Evolutionary conservation across 2,888 invertebrate species (phyloP).

Genomic region (Lochmaea crataegi): DNA sequence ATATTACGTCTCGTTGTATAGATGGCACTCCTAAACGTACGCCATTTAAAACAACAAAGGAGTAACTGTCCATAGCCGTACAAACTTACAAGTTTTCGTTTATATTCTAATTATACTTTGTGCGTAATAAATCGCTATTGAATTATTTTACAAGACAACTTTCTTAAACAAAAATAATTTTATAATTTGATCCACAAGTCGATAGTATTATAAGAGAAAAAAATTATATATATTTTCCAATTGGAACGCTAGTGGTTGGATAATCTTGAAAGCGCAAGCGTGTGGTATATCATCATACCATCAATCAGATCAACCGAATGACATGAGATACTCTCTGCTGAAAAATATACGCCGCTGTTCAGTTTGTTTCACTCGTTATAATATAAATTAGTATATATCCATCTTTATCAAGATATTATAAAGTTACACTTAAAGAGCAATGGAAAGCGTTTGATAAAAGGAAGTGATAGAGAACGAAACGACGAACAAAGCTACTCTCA

Average conservation of each 20-base stretch:
- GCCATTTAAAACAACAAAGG: not conserved
- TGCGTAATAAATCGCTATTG: not conserved
- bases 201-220: too few relatives aligned
- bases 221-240: not conserved
- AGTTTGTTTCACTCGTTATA: slow-evolving; percentile 5
- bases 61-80: not conserved
- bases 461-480: slow-evolving; percentile 1
- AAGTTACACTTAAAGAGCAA: not conserved
- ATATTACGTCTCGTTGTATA: not conserved
- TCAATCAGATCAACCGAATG: slow-evolving; percentile 6
- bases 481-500: slow-evolving; percentile 18
- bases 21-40: not conserved
- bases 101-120: not conserved
- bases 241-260: not conserved
- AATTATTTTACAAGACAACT: not conserved
- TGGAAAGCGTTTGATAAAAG: not conserved
- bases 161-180: not conserved
- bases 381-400: not conserved
- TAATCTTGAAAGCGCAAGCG: not conserved
- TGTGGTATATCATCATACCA: not conserved
- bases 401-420: not conserved
- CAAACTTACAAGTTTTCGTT: not conserved
- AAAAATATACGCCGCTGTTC: not conserved
- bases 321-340: not conserved
- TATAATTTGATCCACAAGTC: not conserved